Base-by-base conservation (phyloP, 2,113 vertebrate genomes). In the Bettongia penicillata region DNA sequence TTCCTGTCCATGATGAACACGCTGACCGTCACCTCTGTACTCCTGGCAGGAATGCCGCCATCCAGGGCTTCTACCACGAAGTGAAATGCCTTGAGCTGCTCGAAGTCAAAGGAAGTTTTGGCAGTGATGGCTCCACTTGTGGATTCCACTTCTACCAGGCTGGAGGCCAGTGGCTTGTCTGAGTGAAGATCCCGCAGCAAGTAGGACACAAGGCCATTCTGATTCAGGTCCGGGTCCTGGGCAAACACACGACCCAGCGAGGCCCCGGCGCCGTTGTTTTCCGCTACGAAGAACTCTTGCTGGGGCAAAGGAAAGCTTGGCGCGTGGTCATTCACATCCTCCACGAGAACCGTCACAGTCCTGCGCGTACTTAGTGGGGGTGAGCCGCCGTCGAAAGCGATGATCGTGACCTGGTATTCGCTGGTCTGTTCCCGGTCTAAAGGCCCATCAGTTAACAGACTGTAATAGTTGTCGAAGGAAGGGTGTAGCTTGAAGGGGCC, bases 241-340 rank as follows among this genome's bases (percentile, higher is more conserved):
- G 99, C 99, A 4, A 98, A 99, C 90, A 99, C 97, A 8, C 92
- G 97, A 90, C 98, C 98, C 51, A 99, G 96, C 93, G 97, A 98
- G 92, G 97, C 96, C 90, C 99, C 99, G 1, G 98, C 97, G 55
- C 95, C 98, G 97, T 98, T 99, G 96, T 99, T 99, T 97, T 99
- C 99, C 93, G 98, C 98, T 91, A 99, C 97, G 93, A 98, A 99
- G 51, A 99, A 96, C 96, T 99, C 98, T 0, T 99, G 97, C 0
- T 97, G 48, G 0, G 92, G 51, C 8, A 98, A 98, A 89, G 93
- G 7, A 92, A 99, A 99, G 10, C 51, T 97, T 11, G 99, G 99
- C 0, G 98, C 61, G 31, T 99, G 99, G 91, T 99, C 99, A 51
- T 99, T 99, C 10, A 99, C 99, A 0, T 99, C 99, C 89, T 99